phyloP scores from a whole-genome alignment of 2,888 invertebrate species.

The Globia sparganii region DNA sequence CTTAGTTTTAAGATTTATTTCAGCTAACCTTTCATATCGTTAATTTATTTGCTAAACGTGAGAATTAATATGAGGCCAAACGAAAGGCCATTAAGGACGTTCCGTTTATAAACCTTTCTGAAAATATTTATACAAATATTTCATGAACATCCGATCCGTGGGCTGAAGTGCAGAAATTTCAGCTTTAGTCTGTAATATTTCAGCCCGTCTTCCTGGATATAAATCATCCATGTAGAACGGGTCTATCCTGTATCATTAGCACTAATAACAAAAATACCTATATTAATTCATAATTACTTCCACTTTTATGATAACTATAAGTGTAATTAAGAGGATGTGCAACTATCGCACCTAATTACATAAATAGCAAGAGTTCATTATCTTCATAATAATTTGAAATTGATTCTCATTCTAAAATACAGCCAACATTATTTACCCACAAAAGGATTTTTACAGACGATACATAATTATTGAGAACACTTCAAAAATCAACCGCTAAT shows the following conservation, averaged over 20 bases:
- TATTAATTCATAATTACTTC: background rate
- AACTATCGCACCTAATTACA: background rate
- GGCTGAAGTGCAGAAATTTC: conserved; percentile 28
- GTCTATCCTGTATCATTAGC: background rate
- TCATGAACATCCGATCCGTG: conserved; percentile 41
- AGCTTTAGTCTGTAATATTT: background rate
- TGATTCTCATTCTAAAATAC: background rate
- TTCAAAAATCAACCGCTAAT: background rate
- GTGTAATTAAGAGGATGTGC: conserved; percentile 1
- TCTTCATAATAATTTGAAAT: background rate
- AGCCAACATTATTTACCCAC: background rate
- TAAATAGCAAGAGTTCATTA: background rate
- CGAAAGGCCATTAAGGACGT: conserved; percentile 66
- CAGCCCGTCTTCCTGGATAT: background rate
- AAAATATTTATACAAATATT: conserved; percentile 69
- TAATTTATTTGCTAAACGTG: conserved; percentile 47
- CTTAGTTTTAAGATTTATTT: background rate
- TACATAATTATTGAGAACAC: background rate
- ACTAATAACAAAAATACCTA: background rate
- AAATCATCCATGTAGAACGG: background rate
- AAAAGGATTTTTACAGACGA: background rate
- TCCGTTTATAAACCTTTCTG: conserved; percentile 78
- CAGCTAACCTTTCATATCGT: background rate
- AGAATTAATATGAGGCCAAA: conserved; percentile 60
- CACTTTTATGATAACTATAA: background rate